Percentiles rank a stretch among this genome's conserved stretches.
Conservation (phyloP, 1,140 invertebrate genomes). For the Drosophila rufa region DNA sequence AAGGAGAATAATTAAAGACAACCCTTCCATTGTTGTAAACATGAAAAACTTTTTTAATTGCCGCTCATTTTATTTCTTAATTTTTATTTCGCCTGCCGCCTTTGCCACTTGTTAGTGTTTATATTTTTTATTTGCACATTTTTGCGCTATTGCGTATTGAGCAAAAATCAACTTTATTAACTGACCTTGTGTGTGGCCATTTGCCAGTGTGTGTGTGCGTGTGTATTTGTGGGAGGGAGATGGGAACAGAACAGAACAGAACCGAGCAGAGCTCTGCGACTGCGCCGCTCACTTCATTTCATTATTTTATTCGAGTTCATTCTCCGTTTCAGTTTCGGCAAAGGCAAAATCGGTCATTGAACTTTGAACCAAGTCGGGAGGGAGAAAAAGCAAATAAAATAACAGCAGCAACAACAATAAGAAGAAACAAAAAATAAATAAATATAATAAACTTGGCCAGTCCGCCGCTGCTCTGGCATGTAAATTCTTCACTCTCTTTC, state of each 20-base stretch:
- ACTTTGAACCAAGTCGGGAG: conserved; percentile 70
- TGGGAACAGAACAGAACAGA: conserved; percentile 7
- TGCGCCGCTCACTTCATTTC: conserved; percentile 37
- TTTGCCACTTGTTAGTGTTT: conserved; percentile 34
- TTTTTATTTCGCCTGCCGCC: not conserved
- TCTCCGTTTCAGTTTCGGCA: conserved; percentile 45
- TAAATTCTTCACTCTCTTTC: conserved; percentile 44
- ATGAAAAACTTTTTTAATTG: not conserved
- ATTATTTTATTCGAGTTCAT: conserved; percentile 36
- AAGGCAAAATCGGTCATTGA: conserved; percentile 80
- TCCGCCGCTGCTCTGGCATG: conserved; percentile 34
- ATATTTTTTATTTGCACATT: conserved; percentile 42
- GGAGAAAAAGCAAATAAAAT: conserved; percentile 16
- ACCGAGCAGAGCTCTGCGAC: conserved; percentile 19
- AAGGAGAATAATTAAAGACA: not conserved
- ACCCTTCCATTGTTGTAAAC: not conserved
- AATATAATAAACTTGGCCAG: conserved; percentile 56
- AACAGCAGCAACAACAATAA: conserved; percentile 4
- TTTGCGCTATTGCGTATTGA: conserved; percentile 44
- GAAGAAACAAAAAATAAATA: conserved; percentile 13
- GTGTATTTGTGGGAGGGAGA: conserved; percentile 11
- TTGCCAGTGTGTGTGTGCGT: conserved; percentile 9
- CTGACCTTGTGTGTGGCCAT: conserved; percentile 32
- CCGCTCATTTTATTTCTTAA: conserved; percentile 3
- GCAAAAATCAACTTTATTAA: conserved; percentile 49